These are phyloP conservation scores for Macrostomum lignano DNA, from an alignment of 1,140 invertebrate genomes.

Conservation along the genomic window DNA sequence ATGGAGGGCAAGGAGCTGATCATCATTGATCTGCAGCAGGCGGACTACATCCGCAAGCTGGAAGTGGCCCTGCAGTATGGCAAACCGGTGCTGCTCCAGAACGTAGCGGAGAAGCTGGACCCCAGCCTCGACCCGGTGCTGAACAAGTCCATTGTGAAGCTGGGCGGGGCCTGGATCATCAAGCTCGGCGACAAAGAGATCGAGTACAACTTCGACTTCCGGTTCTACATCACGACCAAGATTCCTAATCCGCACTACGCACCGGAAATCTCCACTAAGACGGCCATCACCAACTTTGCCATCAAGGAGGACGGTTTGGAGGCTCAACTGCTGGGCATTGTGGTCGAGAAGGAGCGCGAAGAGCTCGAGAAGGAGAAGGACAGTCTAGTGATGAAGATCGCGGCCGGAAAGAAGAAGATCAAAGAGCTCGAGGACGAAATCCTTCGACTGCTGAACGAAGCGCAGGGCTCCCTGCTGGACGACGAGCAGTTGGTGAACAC, in stretches of 20 bases:
- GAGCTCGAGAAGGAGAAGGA: conserved; percentile 30
- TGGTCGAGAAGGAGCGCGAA: conserved; percentile 27
- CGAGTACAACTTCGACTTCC: conserved; percentile 23
- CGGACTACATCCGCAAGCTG: conserved; percentile 40
- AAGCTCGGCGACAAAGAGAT: conserved; percentile 26
- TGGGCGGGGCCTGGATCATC: conserved; percentile 21
- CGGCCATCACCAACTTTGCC: conserved; percentile 29
- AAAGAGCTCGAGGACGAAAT: conserved; percentile 29
- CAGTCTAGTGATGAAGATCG: conserved; percentile 23
- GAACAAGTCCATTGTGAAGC: conserved; percentile 23
- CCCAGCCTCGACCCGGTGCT: conserved; percentile 23
- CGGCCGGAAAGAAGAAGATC: conserved; percentile 26
- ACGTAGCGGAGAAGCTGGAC: conserved; percentile 27
- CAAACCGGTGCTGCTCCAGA: conserved; percentile 25
- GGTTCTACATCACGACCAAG: conserved; percentile 30
- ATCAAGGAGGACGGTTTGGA: conserved; percentile 45
- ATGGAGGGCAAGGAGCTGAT: conserved; percentile 41
- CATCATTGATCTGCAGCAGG: conserved; percentile 44
- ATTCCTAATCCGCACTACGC: conserved; percentile 28
- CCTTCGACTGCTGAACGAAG: conserved; percentile 37
- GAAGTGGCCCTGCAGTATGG: conserved; percentile 35
- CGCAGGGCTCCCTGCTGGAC: conserved; percentile 28
- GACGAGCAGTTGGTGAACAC: conserved; percentile 29
- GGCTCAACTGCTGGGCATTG: conserved; percentile 28
- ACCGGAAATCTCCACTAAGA: conserved; percentile 27